A percentile compares a stretch with the other conserved stretches of the same genome.
phyloP scores from a whole-genome alignment of 2,888 invertebrate species.

The Polia nebulosa region DNA sequence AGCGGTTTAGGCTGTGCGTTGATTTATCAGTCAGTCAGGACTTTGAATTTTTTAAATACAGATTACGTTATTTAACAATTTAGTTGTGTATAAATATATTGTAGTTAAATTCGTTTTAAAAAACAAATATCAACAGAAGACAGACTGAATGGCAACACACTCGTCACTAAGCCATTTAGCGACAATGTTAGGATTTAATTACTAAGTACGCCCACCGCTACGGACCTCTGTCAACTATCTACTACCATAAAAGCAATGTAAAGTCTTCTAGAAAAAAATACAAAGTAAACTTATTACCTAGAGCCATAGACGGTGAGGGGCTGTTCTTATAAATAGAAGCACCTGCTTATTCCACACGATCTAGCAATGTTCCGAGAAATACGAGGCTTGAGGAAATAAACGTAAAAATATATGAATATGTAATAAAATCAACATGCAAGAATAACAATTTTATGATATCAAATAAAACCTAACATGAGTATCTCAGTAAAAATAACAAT shows the following conservation, averaged over 20 bases:
- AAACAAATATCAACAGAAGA: too few species aligned
- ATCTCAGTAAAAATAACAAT: conserved; percentile 52
- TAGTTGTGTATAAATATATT: too few species aligned
- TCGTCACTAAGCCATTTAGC: too few species aligned
- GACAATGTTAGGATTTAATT: not conserved
- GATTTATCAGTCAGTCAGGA: too few species aligned
- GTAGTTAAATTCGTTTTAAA: too few species aligned
- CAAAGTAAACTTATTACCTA: not conserved
- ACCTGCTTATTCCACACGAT: conserved; percentile 36
- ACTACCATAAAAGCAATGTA: not conserved
- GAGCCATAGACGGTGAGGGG: not conserved
- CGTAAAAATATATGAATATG: conserved; percentile 50
- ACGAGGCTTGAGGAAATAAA: conserved; percentile 12
- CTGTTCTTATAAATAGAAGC: conserved; percentile 13
- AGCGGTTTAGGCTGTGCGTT: too few species aligned
- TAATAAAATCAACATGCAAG: conserved; percentile 51
- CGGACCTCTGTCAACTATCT: not conserved
- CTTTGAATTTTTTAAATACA: too few species aligned
- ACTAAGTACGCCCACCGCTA: not conserved
- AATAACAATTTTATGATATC: conserved; percentile 53
- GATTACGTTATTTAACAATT: too few species aligned
- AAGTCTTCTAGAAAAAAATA: not conserved
- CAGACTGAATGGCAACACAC: too few species aligned
- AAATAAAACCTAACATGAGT: conserved; percentile 57
- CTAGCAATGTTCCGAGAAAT: conserved; percentile 22